A percentile compares a stretch with the other conserved stretches of the same genome.
phyloP scores from a whole-genome alignment of 2,888 invertebrate genomes.

The Nipponacmea schrenckii region DNA sequence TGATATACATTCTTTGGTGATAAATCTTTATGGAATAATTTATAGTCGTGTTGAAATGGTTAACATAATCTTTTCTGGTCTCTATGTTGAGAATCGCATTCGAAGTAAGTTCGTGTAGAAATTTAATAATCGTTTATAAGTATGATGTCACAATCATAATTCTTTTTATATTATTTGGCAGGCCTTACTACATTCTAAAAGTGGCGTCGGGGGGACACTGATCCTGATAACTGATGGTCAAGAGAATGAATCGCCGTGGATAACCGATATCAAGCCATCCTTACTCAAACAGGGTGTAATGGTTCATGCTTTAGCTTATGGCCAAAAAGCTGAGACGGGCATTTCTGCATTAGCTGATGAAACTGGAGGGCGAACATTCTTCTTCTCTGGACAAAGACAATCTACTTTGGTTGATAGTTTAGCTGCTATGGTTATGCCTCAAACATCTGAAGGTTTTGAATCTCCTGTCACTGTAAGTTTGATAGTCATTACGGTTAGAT shows the following conservation, averaged over 20 bases:
- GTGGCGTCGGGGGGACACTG: constrained; percentile 29
- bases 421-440: constrained; percentile 24
- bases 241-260: constrained; percentile 34
- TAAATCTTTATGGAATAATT: too few relatives aligned
- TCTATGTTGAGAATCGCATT: too few relatives aligned
- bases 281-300: constrained; percentile 27
- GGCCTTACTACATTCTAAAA: constrained; percentile 17
- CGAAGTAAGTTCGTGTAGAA: too few relatives aligned
- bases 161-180: not conserved
- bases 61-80: too few relatives aligned
- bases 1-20: too few relatives aligned
- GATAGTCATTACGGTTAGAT: not conserved
- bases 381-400: constrained; percentile 32
- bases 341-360: constrained; percentile 31
- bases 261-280: constrained; percentile 27
- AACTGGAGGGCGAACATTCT: constrained; percentile 39
- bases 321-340: constrained; percentile 33
- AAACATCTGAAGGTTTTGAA: constrained; percentile 2
- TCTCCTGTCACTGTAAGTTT: not conserved
- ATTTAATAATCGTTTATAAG: too few relatives aligned
- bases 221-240: constrained; percentile 42
- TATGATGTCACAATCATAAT: too few relatives aligned
- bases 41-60: too few relatives aligned
- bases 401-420: constrained; percentile 40
- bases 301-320: constrained; percentile 34